Evolutionary conservation across 2,888 invertebrate species (phyloP), one percentile per base, ranked within the genome.

Genomic region (Amblyteles armatorius): DNA sequence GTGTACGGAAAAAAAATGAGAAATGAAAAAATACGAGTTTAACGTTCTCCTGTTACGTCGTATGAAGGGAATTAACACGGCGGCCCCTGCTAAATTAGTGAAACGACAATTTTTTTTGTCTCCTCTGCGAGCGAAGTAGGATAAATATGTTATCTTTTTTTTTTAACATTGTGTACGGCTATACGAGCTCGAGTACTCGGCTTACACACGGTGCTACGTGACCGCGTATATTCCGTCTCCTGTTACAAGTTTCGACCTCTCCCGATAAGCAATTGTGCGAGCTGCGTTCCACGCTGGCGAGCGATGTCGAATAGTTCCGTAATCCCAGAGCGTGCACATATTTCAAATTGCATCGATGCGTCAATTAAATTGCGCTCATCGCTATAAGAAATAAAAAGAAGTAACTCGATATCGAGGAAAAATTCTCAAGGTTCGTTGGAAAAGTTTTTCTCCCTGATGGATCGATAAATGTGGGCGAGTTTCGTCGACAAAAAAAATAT

Each of bases 241-340:
- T 57, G 69, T 57, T 78, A 78, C 68, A 57, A 19, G 68, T 57
- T 44, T 55, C 68, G 57, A 57, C 57, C 57, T 57, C 40, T 22
- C 48, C 26, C 29, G 69, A 71, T 71, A 50, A 52, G 52, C 36
- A 44, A 63, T 79, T 79, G 79, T 71, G 50, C 69, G 71, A 50
- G 48, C 48, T 16, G 60, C 60, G 69, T 71, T 79, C 60, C 48
- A 69, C 79, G 29, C 60, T 50, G 33, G 7, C 50, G 22, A 33
- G 33, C 44, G 5, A 78, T 50, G 33, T 33, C 60, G 4, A 71
- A 22, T 33, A 79, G 22, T 79, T 50, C 60, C 60, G 79, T 63
- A 69, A 71, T 60, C 57, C 26, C 7, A 19, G 22, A 29, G 26
- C 13, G 13, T 29, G 13, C n/a, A 48, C n/a, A 16, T n/a, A 29